Percentiles rank a stretch among this genome's conserved stretches.
Conservation (phyloP, 1,140 invertebrate genomes). For the Drosophila micromelanica region DNA sequence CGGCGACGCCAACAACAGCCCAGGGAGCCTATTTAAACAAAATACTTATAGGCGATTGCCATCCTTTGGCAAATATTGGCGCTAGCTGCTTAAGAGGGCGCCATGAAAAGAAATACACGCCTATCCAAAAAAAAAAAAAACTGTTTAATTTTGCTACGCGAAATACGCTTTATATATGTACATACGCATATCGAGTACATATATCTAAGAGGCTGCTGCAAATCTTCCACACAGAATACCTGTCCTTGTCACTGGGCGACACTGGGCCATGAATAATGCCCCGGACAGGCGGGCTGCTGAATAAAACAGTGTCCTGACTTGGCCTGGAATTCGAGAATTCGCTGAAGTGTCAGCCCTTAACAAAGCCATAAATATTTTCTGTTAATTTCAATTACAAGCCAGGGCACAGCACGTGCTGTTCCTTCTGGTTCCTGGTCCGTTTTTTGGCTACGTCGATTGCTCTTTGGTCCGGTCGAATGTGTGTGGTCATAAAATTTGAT, state of each 20-base stretch:
- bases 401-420: slow-evolving; percentile 35
- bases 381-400: slow-evolving; percentile 76
- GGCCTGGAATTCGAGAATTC: slow-evolving; percentile 7
- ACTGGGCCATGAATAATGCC: slow-evolving; percentile 37
- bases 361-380: slow-evolving; percentile 76
- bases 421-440: neutral
- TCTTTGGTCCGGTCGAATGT: slow-evolving; percentile 14
- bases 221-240: slow-evolving; percentile 20
- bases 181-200: slow-evolving; percentile 5
- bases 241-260: slow-evolving; percentile 31
- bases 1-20: neutral
- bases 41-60: slow-evolving; percentile 77
- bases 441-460: slow-evolving; percentile 7
- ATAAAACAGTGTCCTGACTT: slow-evolving; percentile 32
- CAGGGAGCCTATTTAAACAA: slow-evolving; percentile 78
- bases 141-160: slow-evolving; percentile 66
- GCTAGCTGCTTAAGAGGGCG: slow-evolving; percentile 43
- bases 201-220: slow-evolving; percentile 12
- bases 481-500: slow-evolving; percentile 74
- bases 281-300: slow-evolving; percentile 34
- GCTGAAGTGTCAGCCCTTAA: slow-evolving; percentile 27
- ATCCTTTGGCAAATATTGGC: slow-evolving; percentile 78
- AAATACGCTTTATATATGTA: slow-evolving; percentile 54
- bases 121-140: slow-evolving; percentile 11
- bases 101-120: slow-evolving; percentile 38